Evolutionary conservation across 2,888 invertebrate genomes (phyloP), one percentile per base, ranked within the genome.

Genomic region (Andrena minutula): DNA sequence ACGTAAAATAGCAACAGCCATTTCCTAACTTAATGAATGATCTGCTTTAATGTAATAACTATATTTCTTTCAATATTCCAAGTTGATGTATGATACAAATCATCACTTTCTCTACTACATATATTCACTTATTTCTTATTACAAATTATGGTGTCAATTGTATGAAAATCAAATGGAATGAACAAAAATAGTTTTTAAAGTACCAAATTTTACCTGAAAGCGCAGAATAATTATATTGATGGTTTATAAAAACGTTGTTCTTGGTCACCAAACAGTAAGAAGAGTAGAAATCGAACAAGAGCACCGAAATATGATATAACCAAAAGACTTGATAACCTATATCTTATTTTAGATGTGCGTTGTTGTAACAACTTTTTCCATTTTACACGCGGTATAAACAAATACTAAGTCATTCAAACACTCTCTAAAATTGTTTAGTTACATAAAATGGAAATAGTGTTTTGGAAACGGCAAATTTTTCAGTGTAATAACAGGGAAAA

Each of bases 1-100:
- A 79, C 32, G 64, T 32, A 51, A 72, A 47, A 79, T 82, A 70
- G 32, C 65, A 72, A 68, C 6, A 66, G 68, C 74, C 79, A 86
- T 80, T 69, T n/a, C 26, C 4, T 20, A 61, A 71, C 20, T 51
- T 72, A 58, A 63, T 6, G 30, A 47, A 3, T 20, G 60, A 26
- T 69, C 20, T 53, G 41, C 4, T 16, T 41, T 53, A n/a, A 3
- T 12, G 12, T 61, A 28, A 0, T 2, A 3, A 53, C 12, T 47
- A n/a, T 6, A 32, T 12, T 58, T 41, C 16, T 68, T 5, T 53
- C 28, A 60, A 51, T 12, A 20, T n/a, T 75, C 2, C 28, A n/a
- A 28, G 0, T 1, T 56, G 23, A 63, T n/a, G n/a, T n/a, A 8
- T 49, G 26, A 10, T 20, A 16, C 16, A 0, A 32, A 47, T 12